Evolutionary conservation across 2,888 invertebrate genomes (phyloP).

Genomic region (Alsophila aescularia): DNA sequence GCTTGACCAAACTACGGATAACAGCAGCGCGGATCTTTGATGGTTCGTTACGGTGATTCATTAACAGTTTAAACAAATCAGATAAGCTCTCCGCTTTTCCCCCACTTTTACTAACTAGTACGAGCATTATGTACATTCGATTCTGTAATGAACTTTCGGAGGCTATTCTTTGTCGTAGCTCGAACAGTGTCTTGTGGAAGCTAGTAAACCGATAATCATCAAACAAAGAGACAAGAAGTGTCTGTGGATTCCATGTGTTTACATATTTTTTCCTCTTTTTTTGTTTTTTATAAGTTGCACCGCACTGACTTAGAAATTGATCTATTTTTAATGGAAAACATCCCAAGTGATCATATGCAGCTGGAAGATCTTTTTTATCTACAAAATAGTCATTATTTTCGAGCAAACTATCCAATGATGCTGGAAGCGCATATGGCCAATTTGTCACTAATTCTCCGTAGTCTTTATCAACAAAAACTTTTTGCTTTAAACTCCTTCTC

Average conservation of each 20-base stretch:
- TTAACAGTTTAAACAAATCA: slow-evolving; percentile 49
- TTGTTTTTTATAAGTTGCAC: neutral
- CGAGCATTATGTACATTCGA: slow-evolving; percentile 61
- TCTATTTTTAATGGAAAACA: too few species aligned
- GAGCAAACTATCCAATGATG: too few species aligned
- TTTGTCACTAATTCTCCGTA: too few species aligned
- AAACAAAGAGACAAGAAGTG: slow-evolving; percentile 55
- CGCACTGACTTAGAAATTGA: too few species aligned
- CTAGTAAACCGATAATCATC: slow-evolving; percentile 57
- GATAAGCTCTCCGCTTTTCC: slow-evolving; percentile 49
- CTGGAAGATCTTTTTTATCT: slow-evolving; percentile 19
- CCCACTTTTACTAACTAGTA: slow-evolving; percentile 66
- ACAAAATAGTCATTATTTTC: too few species aligned
- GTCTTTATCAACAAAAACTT: too few species aligned
- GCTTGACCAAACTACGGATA: slow-evolving; percentile 61
- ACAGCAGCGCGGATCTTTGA: slow-evolving; percentile 57
- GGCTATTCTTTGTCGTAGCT: slow-evolving; percentile 49
- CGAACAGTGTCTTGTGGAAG: slow-evolving; percentile 56
- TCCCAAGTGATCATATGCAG: too few species aligned
- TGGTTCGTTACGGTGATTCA: slow-evolving; percentile 58
- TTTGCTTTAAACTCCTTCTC: too few species aligned
- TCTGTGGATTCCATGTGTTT: too few species aligned
- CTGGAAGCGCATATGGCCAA: too few species aligned
- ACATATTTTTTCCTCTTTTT: too few species aligned
- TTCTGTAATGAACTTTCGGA: slow-evolving; percentile 51